Conservation (phyloP, 1,140 invertebrate species). For the Trachymyrmex septentrionalis region DNA sequence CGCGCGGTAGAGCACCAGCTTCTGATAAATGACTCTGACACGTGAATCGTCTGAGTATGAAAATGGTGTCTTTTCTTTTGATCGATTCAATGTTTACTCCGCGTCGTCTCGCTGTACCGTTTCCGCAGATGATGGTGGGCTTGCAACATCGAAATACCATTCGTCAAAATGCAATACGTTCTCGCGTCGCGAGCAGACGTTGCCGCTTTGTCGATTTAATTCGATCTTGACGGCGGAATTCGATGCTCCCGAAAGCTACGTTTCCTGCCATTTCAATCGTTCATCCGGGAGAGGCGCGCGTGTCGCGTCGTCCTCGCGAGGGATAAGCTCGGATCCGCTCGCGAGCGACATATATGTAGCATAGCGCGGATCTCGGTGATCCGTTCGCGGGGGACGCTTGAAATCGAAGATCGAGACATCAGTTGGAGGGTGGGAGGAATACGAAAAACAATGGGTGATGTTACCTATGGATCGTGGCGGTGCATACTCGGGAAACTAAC, state of each 20-base stretch:
- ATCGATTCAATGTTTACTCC: conserved; percentile 51
- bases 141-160: conserved; percentile 6
- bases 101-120: not conserved
- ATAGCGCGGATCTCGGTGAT: conserved; percentile 36
- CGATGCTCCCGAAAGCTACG: not conserved
- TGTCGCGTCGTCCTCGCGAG: conserved; percentile 15
- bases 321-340: conserved; percentile 24
- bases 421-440: not conserved
- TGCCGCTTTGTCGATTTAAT: conserved; percentile 28
- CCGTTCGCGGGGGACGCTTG: not conserved
- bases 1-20: not conserved
- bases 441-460: conserved; percentile 38
- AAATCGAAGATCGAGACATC: conserved; percentile 51
- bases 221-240: conserved; percentile 14
- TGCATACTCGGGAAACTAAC: conserved; percentile 37
- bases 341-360: not conserved
- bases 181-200: conserved; percentile 17
- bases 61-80: conserved; percentile 4
- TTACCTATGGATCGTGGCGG: conserved; percentile 10
- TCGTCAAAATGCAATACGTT: not conserved
- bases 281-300: not conserved
- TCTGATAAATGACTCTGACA: conserved; percentile 49
- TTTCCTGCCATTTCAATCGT: not conserved
- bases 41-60: conserved; percentile 42
- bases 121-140: not conserved